These are phyloP conservation scores for Siniperca knerii DNA, from an alignment of 2,113 vertebrate genomes.

Conservation along the genomic window DNA sequence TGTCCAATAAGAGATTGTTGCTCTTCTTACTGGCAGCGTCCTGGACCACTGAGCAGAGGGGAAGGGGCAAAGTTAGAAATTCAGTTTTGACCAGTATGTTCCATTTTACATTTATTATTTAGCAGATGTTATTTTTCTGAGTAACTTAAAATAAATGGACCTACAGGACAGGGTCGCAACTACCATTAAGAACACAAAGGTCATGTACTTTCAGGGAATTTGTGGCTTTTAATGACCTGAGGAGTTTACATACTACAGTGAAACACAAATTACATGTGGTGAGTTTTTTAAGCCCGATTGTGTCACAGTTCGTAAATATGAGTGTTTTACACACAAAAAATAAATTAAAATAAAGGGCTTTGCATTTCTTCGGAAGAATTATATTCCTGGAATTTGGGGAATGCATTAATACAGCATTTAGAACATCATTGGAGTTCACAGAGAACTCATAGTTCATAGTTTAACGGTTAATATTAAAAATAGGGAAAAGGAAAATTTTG, in stretches of 20 bases:
- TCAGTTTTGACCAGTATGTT: neutral
- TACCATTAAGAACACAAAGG: too few relatives aligned
- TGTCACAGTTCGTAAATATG: neutral
- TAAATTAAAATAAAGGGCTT: neutral
- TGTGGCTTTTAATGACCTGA: neutral
- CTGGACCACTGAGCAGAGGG: constrained; percentile 57
- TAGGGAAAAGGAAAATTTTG: too few relatives aligned
- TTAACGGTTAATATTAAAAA: too few relatives aligned
- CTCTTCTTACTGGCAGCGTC: constrained; percentile 61
- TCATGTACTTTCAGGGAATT: too few relatives aligned
- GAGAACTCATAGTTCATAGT: neutral
- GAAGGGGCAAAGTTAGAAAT: neutral
- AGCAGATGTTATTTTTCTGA: neutral
- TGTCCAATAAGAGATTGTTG: constrained; percentile 59
- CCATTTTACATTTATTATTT: neutral
- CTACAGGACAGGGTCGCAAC: neutral
- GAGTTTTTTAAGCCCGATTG: neutral
- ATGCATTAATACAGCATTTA: neutral
- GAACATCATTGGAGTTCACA: neutral
- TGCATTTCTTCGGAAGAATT: neutral
- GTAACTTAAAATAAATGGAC: neutral
- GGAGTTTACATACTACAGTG: neutral
- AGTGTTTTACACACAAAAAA: neutral
- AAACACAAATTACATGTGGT: neutral
- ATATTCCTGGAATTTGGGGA: neutral